Evolutionary conservation across 2,888 invertebrate species (phyloP), one percentile per base, ranked within the genome.

Genomic region (Oscheius sp.): DNA sequence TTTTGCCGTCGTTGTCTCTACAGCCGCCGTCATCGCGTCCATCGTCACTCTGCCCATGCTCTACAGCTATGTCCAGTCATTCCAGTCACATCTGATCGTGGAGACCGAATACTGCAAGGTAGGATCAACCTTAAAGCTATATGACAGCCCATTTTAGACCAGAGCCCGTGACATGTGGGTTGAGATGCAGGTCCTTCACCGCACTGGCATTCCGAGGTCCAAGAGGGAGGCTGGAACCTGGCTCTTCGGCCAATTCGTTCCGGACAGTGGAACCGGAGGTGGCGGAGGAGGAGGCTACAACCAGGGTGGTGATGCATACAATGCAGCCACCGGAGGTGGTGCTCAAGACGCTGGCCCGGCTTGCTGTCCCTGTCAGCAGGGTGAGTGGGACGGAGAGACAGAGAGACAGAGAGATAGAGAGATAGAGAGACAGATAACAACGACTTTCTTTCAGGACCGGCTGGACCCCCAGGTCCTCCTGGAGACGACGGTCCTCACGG

Each of bases 91-190:
- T 79, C 80, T 88, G 70, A 85, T 88, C 81, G 84, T 88, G 63
- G 88, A 88, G 75, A 88, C 87, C 74, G 88, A 88, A 77, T 88
- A 86, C 83, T 88, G 88, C 81, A 88, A 86, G 78, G 84, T 83
- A 47, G 37, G 62, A 32, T 10, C 35, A 13, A 2, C 29, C 35
- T 13, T 35, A 9, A 47, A 33, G 4, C 42, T 63, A 11, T 3
- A 63, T 4, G 32, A 63, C 53, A 32, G 48, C 50, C 53, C 1
- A 0, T 70, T 83, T 10, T 68, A 86, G 79, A 80, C 84, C 66
- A 85, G 87, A 66, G 82, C 86, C 48, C 85, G 86, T 70, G 87
- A 87, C 80, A 87, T 87, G 87, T 88, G 88, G 88, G 82, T 87
- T 51, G 88, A 88, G 81, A 88, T 88, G 87, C 87, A 88, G 75